Percentiles rank a stretch among this genome's conserved stretches.
These are phyloP conservation scores for Phoxinus phoxinus DNA, from an alignment of 2,113 vertebrate genomes.

Conservation along the genomic window DNA sequence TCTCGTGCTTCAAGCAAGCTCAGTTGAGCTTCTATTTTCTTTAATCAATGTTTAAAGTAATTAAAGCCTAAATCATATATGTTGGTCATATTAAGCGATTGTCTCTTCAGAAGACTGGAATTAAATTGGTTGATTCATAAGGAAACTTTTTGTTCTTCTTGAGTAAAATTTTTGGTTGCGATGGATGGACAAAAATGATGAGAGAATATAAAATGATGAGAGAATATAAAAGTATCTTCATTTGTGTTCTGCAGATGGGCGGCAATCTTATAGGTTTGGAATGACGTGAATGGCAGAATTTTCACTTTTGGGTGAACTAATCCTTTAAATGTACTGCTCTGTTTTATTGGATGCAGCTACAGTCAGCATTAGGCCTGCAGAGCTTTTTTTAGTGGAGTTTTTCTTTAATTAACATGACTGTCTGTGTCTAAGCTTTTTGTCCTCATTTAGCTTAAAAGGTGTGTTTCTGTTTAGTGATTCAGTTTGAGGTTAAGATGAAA, in stretches of 20 bases:
- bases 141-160: neutral
- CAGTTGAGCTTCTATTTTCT: neutral
- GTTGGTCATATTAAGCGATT: neutral
- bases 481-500: neutral
- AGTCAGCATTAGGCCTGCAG: neutral
- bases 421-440: neutral
- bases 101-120: neutral
- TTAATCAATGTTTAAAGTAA: neutral
- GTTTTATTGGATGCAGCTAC: neutral
- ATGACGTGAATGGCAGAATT: too few species aligned
- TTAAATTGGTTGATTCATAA: neutral
- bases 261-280: too few species aligned
- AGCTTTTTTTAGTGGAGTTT: slow-evolving; percentile 47
- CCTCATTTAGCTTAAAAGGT: slow-evolving; percentile 13
- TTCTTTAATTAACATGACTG: slow-evolving; percentile 30
- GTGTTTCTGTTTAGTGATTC: slow-evolving; percentile 3
- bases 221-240: too few species aligned
- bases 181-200: too few species aligned
- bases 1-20: neutral
- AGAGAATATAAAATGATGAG: too few species aligned
- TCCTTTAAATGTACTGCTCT: neutral
- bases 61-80: neutral
- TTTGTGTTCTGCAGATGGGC: too few species aligned
- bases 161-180: too few species aligned
- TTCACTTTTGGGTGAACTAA: neutral